Conservation (phyloP, 1,140 invertebrate species). For the Euwallacea fornicatus region DNA sequence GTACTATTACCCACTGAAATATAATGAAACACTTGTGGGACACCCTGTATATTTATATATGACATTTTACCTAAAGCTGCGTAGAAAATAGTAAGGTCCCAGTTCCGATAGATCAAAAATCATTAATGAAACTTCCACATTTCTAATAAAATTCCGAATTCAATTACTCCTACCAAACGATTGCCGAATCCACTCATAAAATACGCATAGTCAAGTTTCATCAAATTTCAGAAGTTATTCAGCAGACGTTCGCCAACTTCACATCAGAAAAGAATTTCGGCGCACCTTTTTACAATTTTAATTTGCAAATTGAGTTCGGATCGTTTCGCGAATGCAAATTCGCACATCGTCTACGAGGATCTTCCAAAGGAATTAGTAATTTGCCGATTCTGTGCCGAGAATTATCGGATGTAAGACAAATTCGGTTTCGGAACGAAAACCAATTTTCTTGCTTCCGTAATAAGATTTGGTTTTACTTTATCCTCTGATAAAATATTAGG, state of each 20-base stretch:
- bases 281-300: conserved; percentile 2
- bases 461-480: no score
- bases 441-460: no score
- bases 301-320: conserved; percentile 5
- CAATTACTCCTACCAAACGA: neutral
- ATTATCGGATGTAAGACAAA: conserved; percentile 1
- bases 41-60: no score
- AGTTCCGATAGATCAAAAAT: no score
- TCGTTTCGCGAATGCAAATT: conserved; percentile 1
- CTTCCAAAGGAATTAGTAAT: neutral
- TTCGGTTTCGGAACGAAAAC: neutral
- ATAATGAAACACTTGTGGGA: no score
- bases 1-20: no score
- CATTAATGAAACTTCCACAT: no score
- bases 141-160: neutral
- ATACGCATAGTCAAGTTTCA: neutral
- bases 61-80: no score
- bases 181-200: neutral
- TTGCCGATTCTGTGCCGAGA: neutral
- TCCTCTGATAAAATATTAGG: no score
- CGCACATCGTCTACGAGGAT: neutral
- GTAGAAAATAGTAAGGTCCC: no score
- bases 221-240: conserved; percentile 1
- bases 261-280: neutral
- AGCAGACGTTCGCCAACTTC: neutral